A percentile compares a stretch with the other conserved stretches of the same genome.
phyloP scores from a whole-genome alignment of 2,113 vertebrate species.

The Pelodiscus sinensis region DNA sequence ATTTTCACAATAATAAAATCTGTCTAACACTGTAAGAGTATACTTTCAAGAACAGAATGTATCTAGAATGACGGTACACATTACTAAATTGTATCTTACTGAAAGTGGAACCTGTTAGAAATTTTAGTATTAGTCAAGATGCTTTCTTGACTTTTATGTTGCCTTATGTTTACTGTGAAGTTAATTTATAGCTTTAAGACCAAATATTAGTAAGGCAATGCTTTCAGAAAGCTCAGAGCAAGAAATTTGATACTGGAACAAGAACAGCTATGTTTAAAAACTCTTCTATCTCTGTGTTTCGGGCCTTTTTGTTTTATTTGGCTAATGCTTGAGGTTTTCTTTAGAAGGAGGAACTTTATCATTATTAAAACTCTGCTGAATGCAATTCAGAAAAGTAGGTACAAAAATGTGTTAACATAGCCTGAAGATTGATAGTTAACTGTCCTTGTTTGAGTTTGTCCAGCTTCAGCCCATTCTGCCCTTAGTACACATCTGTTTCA shows the following conservation, averaged over 20 bases:
- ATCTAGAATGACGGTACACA: not conserved
- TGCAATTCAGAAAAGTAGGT: not conserved
- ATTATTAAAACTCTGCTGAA: constrained; percentile 27
- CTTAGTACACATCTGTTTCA: not conserved
- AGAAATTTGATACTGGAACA: not conserved
- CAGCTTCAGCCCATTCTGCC: not conserved
- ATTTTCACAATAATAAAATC: constrained; percentile 44
- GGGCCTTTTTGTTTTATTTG: not conserved
- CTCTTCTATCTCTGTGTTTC: rapidly evolving
- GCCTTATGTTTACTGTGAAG: constrained; percentile 24
- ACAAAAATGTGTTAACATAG: not conserved
- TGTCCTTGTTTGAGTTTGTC: not conserved
- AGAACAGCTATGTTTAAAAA: not conserved
- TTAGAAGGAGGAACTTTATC: constrained; percentile 8
- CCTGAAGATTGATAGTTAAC: not conserved
- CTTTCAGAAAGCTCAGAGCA: constrained; percentile 10
- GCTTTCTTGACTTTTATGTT: not conserved
- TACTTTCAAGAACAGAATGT: not conserved
- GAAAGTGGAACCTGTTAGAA: not conserved
- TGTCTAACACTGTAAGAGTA: not conserved
- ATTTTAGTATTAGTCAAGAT: constrained; percentile 1
- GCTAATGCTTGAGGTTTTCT: not conserved
- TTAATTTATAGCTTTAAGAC: constrained; percentile 8
- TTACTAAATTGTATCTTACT: rapidly evolving
- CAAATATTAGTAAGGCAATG: constrained; percentile 13